phyloP scores from a whole-genome alignment of 1,140 invertebrate genomes.

The Rhyzopertha dominica region DNA sequence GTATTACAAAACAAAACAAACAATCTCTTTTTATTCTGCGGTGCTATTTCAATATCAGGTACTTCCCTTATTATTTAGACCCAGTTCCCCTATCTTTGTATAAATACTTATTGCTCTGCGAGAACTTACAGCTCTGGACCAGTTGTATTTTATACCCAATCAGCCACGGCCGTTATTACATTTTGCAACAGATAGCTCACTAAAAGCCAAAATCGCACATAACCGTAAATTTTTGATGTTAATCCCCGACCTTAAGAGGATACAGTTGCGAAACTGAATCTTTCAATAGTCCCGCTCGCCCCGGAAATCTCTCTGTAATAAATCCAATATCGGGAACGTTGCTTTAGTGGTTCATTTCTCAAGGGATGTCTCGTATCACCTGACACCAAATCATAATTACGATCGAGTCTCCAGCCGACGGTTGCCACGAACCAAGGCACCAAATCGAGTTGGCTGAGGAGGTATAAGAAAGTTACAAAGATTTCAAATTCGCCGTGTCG shows the following conservation, averaged over 20 bases:
- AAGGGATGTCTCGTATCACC: slow-evolving; percentile 21
- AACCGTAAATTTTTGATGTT: slow-evolving; percentile 8
- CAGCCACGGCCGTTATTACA: no score
- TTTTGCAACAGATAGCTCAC: no score
- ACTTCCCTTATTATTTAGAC: no score
- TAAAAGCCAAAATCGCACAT: slow-evolving; percentile 9
- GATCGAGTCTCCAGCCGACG: slow-evolving; percentile 1
- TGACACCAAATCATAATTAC: slow-evolving; percentile 29
- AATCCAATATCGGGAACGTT: slow-evolving; percentile 22
- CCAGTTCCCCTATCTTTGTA: no score
- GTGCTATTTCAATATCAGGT: no score
- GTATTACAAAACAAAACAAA: no score
- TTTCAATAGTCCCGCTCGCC: slow-evolving; percentile 8
- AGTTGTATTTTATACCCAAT: no score
- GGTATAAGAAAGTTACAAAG: slow-evolving; percentile 1
- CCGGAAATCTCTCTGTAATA: slow-evolving; percentile 18
- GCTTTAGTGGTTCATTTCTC: slow-evolving; percentile 20
- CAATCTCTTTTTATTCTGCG: no score
- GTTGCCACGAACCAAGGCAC: not conserved
- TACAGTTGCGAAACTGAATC: slow-evolving; percentile 11
- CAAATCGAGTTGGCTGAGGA: slow-evolving; percentile 9
- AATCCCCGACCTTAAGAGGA: slow-evolving; percentile 8
- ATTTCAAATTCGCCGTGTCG: slow-evolving; percentile 5
- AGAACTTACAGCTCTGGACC: no score
- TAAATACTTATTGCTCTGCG: no score